Conservation (phyloP, 2,797 vertebrate genomes). For the Lophius americanus region DNA sequence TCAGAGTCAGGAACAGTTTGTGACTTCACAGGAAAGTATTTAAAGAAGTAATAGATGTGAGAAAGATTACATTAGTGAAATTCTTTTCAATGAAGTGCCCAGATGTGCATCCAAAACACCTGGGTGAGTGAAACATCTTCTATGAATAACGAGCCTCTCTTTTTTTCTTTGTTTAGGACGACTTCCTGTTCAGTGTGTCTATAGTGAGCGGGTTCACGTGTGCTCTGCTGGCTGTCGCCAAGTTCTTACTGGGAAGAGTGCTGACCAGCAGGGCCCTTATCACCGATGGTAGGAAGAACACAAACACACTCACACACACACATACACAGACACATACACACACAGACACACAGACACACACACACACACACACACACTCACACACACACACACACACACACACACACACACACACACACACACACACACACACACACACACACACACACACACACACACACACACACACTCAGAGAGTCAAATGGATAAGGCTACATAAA, state of each 20-base stretch:
- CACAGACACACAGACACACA: neutral
- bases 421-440: constrained; percentile 13
- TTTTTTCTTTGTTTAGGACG: constrained; percentile 81
- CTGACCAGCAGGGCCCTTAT: constrained; percentile 96
- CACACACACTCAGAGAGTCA: neutral
- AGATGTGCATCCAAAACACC: neutral
- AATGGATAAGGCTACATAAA: neutral
- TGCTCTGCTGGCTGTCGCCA: constrained; percentile 89
- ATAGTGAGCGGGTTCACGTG: constrained; percentile 94
- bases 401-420: constrained; percentile 13
- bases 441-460: constrained; percentile 10
- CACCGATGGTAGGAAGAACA: constrained; percentile 87
- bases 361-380: constrained; percentile 12
- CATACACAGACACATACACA: constrained; percentile 9
- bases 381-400: constrained; percentile 12
- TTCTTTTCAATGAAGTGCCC: too few relatives aligned
- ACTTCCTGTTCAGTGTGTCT: constrained; percentile 95
- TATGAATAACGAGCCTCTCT: neutral
- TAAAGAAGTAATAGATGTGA: too few relatives aligned
- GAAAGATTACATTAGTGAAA: too few relatives aligned
- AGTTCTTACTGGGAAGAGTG: constrained; percentile 95
- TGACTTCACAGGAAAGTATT: too few relatives aligned
- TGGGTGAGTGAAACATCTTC: neutral
- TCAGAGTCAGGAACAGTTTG: too few relatives aligned
- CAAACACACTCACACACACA: constrained; percentile 21